Evolutionary conservation across 37 sponge, comb jelly and placozoan species (phyloP).

Genomic region (Aplysina aerophoba): DNA sequence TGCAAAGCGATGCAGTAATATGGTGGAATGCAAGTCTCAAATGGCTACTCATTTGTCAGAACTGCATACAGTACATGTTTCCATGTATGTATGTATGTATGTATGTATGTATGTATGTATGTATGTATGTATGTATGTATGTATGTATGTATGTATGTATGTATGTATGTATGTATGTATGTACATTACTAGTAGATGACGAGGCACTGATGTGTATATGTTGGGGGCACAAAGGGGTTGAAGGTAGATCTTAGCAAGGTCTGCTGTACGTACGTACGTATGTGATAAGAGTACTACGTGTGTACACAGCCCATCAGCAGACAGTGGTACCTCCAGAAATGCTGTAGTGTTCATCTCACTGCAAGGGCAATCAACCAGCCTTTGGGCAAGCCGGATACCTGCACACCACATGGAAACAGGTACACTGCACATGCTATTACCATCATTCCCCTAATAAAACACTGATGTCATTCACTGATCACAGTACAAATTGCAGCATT

Average conservation of each 20-base stretch:
- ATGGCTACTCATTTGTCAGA: background rate
- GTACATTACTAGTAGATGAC: too few relatives aligned
- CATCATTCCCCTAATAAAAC: background rate
- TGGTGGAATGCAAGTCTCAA: background rate
- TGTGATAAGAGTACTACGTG: too few relatives aligned
- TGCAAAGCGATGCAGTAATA: background rate
- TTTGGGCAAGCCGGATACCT: conserved; percentile 80
- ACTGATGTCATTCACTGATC: background rate
- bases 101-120: too few relatives aligned
- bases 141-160: too few relatives aligned
- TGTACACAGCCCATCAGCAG: conserved; percentile 28
- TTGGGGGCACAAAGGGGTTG: too few relatives aligned
- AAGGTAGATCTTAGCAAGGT: too few relatives aligned
- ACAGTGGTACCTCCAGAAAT: conserved; percentile 74
- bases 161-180: too few relatives aligned
- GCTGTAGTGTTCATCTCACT: conserved; percentile 91
- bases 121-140: too few relatives aligned
- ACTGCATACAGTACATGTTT: background rate
- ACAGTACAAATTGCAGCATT: background rate
- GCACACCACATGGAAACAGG: background rate
- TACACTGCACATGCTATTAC: background rate
- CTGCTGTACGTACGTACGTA: too few relatives aligned
- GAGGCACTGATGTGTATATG: too few relatives aligned
- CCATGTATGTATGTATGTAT: too few relatives aligned
- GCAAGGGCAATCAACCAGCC: conserved; percentile 89